Evolutionary conservation across 2,888 invertebrate species (phyloP), one percentile per base, ranked within the genome.

Genomic region (Litoditis marina): DNA sequence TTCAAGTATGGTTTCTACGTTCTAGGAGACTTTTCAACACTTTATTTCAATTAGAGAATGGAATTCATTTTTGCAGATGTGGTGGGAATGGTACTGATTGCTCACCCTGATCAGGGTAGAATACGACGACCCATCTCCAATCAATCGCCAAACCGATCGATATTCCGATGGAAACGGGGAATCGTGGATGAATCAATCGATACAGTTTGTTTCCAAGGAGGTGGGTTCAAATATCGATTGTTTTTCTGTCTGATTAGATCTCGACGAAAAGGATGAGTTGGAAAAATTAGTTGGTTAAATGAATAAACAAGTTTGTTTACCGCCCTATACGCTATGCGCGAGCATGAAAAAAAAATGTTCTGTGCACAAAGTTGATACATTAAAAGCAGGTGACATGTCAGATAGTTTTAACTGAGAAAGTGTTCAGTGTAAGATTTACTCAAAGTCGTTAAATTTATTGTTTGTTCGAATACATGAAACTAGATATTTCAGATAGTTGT

Each of bases 401-500:
- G n/a, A n/a, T n/a, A n/a, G n/a, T n/a, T n/a, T n/a, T n/a, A n/a
- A n/a, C n/a, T n/a, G n/a, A n/a, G n/a, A n/a, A n/a, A n/a, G n/a
- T n/a, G n/a, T n/a, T n/a, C n/a, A n/a, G n/a, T n/a, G n/a, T n/a
- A n/a, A n/a, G n/a, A 11, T 16, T 16, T 36, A 16, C n/a, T 36
- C 39, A 36, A 36, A 36, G n/a, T n/a, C n/a, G n/a, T n/a, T n/a
- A n/a, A n/a, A n/a, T n/a, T n/a, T n/a, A n/a, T n/a, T n/a, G n/a
- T n/a, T n/a, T n/a, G n/a, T n/a, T n/a, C n/a, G n/a, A n/a, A n/a
- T n/a, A n/a, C n/a, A n/a, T n/a, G n/a, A n/a, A n/a, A n/a, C n/a
- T n/a, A n/a, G n/a, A n/a, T 27, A 4, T 58, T 60, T 36, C 46
- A 70, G 78, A 77, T 5, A 66, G 56, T 16, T 80, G 80, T 42